Evolutionary conservation across 2,888 invertebrate species (phyloP).

Genomic region (Plebejus anna): DNA sequence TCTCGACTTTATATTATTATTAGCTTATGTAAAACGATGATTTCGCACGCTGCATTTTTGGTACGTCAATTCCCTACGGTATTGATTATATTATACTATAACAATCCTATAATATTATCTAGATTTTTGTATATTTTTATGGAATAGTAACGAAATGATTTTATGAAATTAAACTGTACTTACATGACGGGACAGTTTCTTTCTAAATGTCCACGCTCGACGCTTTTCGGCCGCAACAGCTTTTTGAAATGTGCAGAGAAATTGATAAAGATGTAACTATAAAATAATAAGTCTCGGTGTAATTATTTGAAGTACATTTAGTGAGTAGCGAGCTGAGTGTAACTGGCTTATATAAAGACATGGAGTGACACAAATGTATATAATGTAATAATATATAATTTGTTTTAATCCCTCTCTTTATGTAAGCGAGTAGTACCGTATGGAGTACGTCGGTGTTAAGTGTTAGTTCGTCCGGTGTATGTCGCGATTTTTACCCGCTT

Average conservation of each 20-base stretch:
- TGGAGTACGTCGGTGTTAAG: conserved; percentile 51
- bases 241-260: not conserved
- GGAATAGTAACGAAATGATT: not conserved
- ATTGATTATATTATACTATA: conserved; percentile 7
- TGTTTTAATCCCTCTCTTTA: not conserved
- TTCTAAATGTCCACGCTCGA: not conserved
- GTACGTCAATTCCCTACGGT: not conserved
- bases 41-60: conserved; percentile 14
- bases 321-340: conserved; percentile 34
- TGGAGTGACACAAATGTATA: not conserved
- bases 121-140: conserved; percentile 19
- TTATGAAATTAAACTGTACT: not conserved
- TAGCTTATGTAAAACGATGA: not conserved
- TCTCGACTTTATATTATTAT: not conserved
- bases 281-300: not conserved
- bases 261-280: not conserved
- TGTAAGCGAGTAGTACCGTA: conserved; percentile 47
- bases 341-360: conserved; percentile 41
- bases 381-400: not conserved
- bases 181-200: not conserved
- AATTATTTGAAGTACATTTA: conserved; percentile 17
- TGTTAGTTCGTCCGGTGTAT: conserved; percentile 63
- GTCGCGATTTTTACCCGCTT: conserved; percentile 74
- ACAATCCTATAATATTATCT: conserved; percentile 6
- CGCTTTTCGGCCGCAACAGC: not conserved